A percentile compares a stretch with the other conserved stretches of the same genome.
Conservation (phyloP, 2,888 invertebrate species). For the Tethea ocularis region DNA sequence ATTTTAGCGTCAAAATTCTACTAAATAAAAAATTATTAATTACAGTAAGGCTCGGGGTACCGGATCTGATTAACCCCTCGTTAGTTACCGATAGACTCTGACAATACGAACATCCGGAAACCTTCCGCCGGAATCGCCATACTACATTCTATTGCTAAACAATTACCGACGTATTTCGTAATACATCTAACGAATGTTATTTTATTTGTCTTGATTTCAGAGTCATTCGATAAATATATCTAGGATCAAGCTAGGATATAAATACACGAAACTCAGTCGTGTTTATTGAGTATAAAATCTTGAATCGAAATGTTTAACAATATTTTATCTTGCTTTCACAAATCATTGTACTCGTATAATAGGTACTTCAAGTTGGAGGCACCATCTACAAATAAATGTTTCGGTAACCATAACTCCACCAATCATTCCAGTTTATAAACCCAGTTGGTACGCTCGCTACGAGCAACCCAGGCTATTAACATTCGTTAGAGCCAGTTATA, state of each 20-base stretch:
- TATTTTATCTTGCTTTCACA: neutral
- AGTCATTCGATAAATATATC: no score
- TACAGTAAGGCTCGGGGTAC: constrained; percentile 19
- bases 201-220: no score
- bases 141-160: constrained; percentile 30
- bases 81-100: constrained; percentile 29
- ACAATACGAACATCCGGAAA: constrained; percentile 37
- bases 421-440: constrained; percentile 41
- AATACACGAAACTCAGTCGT: no score
- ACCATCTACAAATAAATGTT: neutral
- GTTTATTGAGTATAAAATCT: no score
- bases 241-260: no score
- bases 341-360: neutral
- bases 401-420: constrained; percentile 36
- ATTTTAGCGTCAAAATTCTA: no score
- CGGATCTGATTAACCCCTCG: constrained; percentile 43
- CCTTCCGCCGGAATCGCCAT: constrained; percentile 34
- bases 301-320: neutral
- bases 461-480: constrained; percentile 41
- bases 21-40: no score
- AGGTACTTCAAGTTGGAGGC: neutral
- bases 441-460: constrained; percentile 29
- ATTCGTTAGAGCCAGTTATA: constrained; percentile 46
- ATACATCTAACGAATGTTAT: neutral
- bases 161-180: constrained; percentile 15